A percentile compares a stretch with the other conserved stretches of the same genome.
Evolutionary conservation across 2,888 invertebrate genomes (phyloP).

Genomic region (Nemapogon koenigi): DNA sequence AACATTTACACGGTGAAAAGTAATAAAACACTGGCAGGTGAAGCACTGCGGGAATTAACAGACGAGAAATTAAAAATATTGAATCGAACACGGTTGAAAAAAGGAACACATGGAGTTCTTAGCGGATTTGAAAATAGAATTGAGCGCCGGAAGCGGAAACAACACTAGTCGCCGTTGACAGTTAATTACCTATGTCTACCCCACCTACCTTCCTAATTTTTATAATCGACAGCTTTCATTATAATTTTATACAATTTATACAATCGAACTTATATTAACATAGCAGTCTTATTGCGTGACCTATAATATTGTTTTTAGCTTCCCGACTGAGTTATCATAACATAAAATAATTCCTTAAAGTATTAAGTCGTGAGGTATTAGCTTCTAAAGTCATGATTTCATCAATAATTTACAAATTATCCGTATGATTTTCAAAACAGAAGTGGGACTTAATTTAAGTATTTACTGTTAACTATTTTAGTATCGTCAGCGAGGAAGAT

Average conservation of each 20-base stretch:
- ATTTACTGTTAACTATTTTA: slow-evolving; percentile 38
- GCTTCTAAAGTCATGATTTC: no score
- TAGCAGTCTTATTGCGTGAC: no score
- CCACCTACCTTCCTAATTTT: no score
- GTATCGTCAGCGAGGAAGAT: slow-evolving; percentile 40
- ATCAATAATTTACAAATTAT: no score
- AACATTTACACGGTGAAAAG: slow-evolving; percentile 44
- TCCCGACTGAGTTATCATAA: no score
- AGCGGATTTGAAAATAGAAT: slow-evolving; percentile 58
- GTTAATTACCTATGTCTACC: slow-evolving; percentile 61
- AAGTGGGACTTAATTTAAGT: background rate
- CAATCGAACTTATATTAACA: no score
- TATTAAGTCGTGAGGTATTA: no score
- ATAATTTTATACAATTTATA: no score
- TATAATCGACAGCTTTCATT: slow-evolving; percentile 53
- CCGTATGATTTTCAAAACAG: background rate
- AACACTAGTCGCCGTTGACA: slow-evolving; percentile 48
- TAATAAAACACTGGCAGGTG: slow-evolving; percentile 52
- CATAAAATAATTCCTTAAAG: no score
- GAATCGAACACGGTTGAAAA: slow-evolving; percentile 19
- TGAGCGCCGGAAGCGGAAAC: slow-evolving; percentile 58
- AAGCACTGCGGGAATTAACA: slow-evolving; percentile 16
- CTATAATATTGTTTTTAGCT: no score
- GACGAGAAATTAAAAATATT: slow-evolving; percentile 14
- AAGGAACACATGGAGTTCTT: slow-evolving; percentile 24